Evolutionary conservation across 2,888 invertebrate species (phyloP), one percentile per base, ranked within the genome.

Genomic region (Corythucha ciliata): DNA sequence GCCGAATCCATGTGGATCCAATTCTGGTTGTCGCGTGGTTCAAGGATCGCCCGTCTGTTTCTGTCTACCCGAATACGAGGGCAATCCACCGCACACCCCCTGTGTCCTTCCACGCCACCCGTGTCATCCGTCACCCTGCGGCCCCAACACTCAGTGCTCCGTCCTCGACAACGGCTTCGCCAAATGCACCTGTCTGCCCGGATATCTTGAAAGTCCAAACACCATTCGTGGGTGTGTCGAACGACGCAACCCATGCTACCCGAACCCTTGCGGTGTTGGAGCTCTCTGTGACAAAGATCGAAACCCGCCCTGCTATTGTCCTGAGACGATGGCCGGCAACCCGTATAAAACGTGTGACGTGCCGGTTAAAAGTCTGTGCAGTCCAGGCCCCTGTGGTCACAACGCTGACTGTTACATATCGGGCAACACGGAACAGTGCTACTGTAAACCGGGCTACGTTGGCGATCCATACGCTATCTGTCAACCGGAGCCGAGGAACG

Each of bases 11-110:
- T 90, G 90, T 65, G 90, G 90, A 12, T 76, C 77, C 2, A 83
- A 86, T 64, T 83, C 89, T 4, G 88, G 86, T 5, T 90, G 90
- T 63, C 75, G 86, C 56, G 72, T 83, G 33, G 80, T 86, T 20
- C 75, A 78, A 36, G 80, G 81, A 33, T 76, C 80, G 60, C 83
- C 88, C 20, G 77, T 80, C 33, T 92, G 91, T 66, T 90, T 90
- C 77, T 91, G 90, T 66, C 69, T 88, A 57, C 85, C 88, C 7
- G 88, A 87, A 67, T 90, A 77, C 64, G 87, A 87, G 70, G 90
- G 90, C 56, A 80, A 81, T 64, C 90, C 90, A 46, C 89, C 89
- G 21, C 68, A 74, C 42, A 72, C 75, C 44, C 76, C 77, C 1
- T 89, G 89, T 61, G 73, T 75, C 59, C 65, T 86, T 54, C 85